Percentiles rank a stretch among this genome's conserved stretches.
Evolutionary conservation across 2,113 vertebrate genomes (phyloP).

Genomic region (Gymnorhina tibicen): DNA sequence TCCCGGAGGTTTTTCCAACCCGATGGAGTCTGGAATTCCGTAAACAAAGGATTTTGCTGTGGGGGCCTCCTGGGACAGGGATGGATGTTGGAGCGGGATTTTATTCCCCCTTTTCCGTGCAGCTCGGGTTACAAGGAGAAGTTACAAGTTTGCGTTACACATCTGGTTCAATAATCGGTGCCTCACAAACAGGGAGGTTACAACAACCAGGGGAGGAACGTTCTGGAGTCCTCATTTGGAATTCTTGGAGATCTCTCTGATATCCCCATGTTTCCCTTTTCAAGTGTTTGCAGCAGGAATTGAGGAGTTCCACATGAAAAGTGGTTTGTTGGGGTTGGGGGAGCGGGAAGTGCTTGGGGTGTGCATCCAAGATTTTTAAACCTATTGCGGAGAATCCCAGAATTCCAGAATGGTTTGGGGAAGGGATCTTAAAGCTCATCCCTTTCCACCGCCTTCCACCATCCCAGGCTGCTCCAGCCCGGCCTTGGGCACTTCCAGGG

Average conservation of each 20-base stretch:
- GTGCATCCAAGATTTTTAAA: neutral
- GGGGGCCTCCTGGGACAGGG: fast-evolving
- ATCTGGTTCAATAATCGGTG: neutral
- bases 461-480: neutral
- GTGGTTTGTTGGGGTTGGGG: neutral
- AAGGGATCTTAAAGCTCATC: neutral
- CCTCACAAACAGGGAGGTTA: neutral
- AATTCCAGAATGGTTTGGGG: neutral
- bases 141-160: neutral
- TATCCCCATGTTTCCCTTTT: neutral
- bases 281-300: neutral
- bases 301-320: neutral
- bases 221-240: neutral
- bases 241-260: neutral
- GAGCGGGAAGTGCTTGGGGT: neutral
- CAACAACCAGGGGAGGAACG: neutral
- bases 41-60: neutral
- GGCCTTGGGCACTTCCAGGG: neutral
- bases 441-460: neutral
- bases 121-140: neutral
- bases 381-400: fast-evolving
- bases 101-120: neutral
- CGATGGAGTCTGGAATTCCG: neutral
- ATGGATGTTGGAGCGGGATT: neutral
- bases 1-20: neutral